Evolutionary conservation across 1,140 invertebrate species (phyloP), one percentile per base, ranked within the genome.

Genomic region (Ostrea edulis): DNA sequence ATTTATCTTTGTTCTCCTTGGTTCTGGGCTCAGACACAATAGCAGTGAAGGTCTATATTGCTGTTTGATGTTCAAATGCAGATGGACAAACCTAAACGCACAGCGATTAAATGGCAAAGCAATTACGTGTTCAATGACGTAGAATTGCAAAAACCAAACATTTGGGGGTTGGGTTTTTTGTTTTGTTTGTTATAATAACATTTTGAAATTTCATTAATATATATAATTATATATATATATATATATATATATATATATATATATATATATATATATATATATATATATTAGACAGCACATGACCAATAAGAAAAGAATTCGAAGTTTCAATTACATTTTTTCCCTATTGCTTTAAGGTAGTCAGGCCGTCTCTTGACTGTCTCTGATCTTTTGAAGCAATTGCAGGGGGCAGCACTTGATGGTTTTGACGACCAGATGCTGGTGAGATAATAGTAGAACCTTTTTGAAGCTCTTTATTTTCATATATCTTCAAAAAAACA

Each of bases 401-500:
- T 29, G 29, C 68, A 29, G 9, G n/a, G 25, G 29, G 68, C 29
- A 29, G 29, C 25, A 25, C 22, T 35, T 77, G 68, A 77, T 35
- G 25, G 25, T 77, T 14, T 77, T 25, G 25, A 77, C 25, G 68
- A 77, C 68, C 68, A 77, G 68, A 25, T 77, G 68, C 68, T 25
- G 68, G 25, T 25, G 35, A 77, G 14, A 62, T 35, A 77, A 77
- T 12, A 35, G 68, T 5, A 77, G 35, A 77, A 77, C 25, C 68
- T 44, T 35, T 77, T 29, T 77, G 68, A 77, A 77, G 68, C 22
- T 77, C 68, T 77, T 77, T 77, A 77, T 77, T 77, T 35, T 77
- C 68, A 25, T 77, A 29, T 77, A 77, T 29, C 68, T 29, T 35
- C 25, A 77, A 77, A 77, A 77, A 77, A 77, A 29, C 29, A 77